Percentiles rank a stretch among this genome's conserved stretches.
phyloP scores from a whole-genome alignment of 1,140 invertebrate genomes.

The Drosophila bocki region DNA sequence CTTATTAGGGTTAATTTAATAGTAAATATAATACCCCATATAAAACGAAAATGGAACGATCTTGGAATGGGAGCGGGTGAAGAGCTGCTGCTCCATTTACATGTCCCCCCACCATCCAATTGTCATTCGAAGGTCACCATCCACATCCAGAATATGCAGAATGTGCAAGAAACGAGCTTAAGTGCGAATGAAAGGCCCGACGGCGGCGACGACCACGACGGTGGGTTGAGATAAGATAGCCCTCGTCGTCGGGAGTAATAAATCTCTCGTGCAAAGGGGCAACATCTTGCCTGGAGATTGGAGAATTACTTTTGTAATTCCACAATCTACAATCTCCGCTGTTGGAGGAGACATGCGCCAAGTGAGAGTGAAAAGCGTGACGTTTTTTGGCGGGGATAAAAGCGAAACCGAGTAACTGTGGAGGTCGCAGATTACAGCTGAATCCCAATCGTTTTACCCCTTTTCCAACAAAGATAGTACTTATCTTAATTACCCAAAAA shows the following conservation, averaged over 20 bases:
- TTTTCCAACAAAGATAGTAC: not conserved
- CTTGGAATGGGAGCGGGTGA: conserved; percentile 3
- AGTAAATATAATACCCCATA: not conserved
- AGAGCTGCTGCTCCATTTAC: conserved; percentile 17
- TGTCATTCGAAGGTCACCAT: conserved; percentile 45
- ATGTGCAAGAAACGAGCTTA: conserved; percentile 37
- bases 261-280: conserved; percentile 11
- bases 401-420: conserved; percentile 3
- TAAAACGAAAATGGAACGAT: conserved; percentile 12
- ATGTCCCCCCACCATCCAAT: not conserved
- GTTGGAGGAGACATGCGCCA: conserved; percentile 3
- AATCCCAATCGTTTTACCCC: not conserved
- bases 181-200: conserved; percentile 34
- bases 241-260: conserved; percentile 5
- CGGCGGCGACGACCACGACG: not conserved
- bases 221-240: conserved; percentile 31
- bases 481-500: not conserved
- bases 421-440: not conserved
- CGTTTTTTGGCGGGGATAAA: conserved; percentile 4
- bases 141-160: conserved; percentile 30
- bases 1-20: not conserved
- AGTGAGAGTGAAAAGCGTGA: conserved; percentile 28
- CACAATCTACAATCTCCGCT: conserved; percentile 6
- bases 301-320: conserved; percentile 9
- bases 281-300: conserved; percentile 11